Evolutionary conservation across 1,140 invertebrate genomes (phyloP).

Genomic region (Plectrocnemia conspersa): DNA sequence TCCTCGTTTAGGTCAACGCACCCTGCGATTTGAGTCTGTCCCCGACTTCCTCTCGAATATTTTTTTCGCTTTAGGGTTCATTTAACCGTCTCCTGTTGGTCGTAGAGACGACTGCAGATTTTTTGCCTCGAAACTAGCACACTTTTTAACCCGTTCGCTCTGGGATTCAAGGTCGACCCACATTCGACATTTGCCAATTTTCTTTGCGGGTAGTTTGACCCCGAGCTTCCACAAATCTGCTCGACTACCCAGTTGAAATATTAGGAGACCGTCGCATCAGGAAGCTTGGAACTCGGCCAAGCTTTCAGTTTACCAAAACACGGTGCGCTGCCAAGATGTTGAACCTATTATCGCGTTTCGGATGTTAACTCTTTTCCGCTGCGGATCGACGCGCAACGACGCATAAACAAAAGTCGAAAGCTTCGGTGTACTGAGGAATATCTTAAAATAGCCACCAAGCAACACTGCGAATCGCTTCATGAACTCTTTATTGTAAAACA

Average conservation of each 20-base stretch:
- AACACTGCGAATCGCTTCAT: too few relatives aligned
- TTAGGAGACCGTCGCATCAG: slow-evolving; percentile 1
- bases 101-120: not conserved
- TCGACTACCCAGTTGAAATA: slow-evolving; percentile 1
- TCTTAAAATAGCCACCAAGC: too few relatives aligned
- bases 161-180: slow-evolving; percentile 19
- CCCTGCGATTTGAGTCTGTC: slow-evolving; percentile 7
- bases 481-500: too few relatives aligned
- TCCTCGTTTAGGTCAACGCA: slow-evolving; percentile 8
- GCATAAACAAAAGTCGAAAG: too few relatives aligned
- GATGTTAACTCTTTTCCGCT: slow-evolving; percentile 7
- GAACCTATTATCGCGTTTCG: slow-evolving; percentile 16
- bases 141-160: too few relatives aligned
- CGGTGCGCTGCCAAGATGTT: slow-evolving; percentile 9
- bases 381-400: too few relatives aligned
- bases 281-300: slow-evolving; percentile 14
- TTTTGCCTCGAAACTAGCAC: not conserved
- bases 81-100: slow-evolving; percentile 8
- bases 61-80: slow-evolving; percentile 8
- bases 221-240: slow-evolving; percentile 12
- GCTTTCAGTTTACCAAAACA: slow-evolving; percentile 22
- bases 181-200: slow-evolving; percentile 11
- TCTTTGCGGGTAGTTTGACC: slow-evolving; percentile 10
- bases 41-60: slow-evolving; percentile 10
- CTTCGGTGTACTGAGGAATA: too few relatives aligned